phyloP scores from a whole-genome alignment of 2,797 vertebrate species.

The Enteromius thamalakanensis region DNA sequence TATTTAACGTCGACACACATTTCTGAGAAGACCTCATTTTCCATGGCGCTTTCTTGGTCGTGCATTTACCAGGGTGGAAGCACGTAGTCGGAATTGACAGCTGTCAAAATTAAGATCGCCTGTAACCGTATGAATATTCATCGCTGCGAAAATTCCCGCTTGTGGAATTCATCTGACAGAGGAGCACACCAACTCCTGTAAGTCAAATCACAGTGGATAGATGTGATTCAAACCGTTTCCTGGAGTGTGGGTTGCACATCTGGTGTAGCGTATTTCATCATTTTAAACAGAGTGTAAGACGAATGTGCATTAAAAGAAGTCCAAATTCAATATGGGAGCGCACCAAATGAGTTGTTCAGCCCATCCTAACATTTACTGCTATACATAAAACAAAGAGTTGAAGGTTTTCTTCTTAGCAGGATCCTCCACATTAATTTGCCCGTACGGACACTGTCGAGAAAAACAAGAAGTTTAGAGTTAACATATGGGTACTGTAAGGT shows the following conservation, averaged over 20 bases:
- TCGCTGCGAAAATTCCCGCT: slow-evolving; percentile 40
- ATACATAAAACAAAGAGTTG: slow-evolving; percentile 79
- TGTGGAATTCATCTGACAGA: slow-evolving; percentile 52
- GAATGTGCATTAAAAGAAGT: slow-evolving; percentile 68
- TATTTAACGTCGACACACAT: neutral
- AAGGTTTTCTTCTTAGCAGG: slow-evolving; percentile 81
- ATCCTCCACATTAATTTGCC: slow-evolving; percentile 86
- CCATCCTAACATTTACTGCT: slow-evolving; percentile 47
- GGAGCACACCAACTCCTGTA: slow-evolving; percentile 56
- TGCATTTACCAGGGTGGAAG: slow-evolving; percentile 16
- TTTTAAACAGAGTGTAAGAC: slow-evolving; percentile 70
- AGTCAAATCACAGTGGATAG: slow-evolving; percentile 70
- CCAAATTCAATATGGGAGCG: slow-evolving; percentile 71
- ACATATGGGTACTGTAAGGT: slow-evolving; percentile 8
- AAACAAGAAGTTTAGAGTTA: slow-evolving; percentile 51
- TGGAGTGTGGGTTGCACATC: slow-evolving; percentile 76
- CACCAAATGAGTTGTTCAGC: slow-evolving; percentile 58
- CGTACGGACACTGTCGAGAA: slow-evolving; percentile 85
- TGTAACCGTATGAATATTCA: slow-evolving; percentile 51
- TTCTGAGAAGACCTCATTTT: slow-evolving; percentile 9
- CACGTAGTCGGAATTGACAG: slow-evolving; percentile 15
- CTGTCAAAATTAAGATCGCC: slow-evolving; percentile 37
- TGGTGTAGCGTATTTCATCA: slow-evolving; percentile 79
- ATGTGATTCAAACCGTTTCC: slow-evolving; percentile 70
- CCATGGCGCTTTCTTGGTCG: slow-evolving; percentile 8